Evolutionary conservation across 2,113 vertebrate genomes (phyloP), one percentile per base, ranked within the genome.

Genomic region (Talpa occidentalis): DNA sequence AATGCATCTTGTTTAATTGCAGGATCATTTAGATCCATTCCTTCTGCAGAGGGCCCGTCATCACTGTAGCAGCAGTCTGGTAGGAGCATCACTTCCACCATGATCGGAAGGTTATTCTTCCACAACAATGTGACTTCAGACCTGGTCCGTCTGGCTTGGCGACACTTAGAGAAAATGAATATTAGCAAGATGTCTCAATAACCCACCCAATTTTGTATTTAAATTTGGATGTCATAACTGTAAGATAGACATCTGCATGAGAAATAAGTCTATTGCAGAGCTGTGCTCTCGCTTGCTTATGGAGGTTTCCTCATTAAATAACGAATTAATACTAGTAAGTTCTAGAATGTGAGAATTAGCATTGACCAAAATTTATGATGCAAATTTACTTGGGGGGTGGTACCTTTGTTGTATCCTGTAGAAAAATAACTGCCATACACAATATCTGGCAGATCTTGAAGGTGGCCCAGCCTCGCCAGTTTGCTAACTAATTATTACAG

Each of bases 61-160:
- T 99, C 99, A 0, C 99, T 99, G 97, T 99, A 99, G 98, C 99
- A 99, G 98, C 99, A 99, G 98, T 99, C 99, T 54, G 99, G 99
- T 69, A 99, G 98, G 21, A 99, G 98, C 99, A 99, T 99, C 98
- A 99, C 99, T 98, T 99, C 99, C 91, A 99, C 99, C 99, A 99
- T 99, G 98, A 99, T 99, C 88, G 99, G 99, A 98, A 99, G 99
- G 98, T 98, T 99, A 97, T 99, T 99, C 97, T 98, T 99, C 99
- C 99, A 99, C 93, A 99, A 98, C 64, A 99, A 97, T 88, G 99
- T 98, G 95, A 99, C 99, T 98, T 99, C 99, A 64, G 99, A 99
- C 93, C 99, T 99, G 72, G 99, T 99, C 97, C 99, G 98, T 89
- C 99, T 99, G 49, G 99, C 99, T 98, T 99, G 99, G 82, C 99